phyloP scores from a whole-genome alignment of 2,113 vertebrate species.

The Bagarius yarrelli region DNA sequence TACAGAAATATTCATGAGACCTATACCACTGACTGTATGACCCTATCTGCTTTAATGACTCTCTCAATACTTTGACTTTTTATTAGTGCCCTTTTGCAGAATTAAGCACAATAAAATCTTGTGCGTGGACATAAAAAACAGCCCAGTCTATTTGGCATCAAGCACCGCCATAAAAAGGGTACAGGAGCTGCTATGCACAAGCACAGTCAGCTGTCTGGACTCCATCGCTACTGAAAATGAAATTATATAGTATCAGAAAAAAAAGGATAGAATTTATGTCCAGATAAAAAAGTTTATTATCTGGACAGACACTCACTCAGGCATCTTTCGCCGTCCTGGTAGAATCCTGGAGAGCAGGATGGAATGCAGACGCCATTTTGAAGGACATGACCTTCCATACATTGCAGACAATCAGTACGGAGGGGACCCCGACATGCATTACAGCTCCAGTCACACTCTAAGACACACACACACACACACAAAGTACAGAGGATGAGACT shows the following conservation, averaged over 20 bases:
- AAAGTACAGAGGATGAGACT: background rate
- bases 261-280: conserved; percentile 30
- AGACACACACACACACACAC: conserved; percentile 32
- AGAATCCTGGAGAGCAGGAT: conserved; percentile 75
- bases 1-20: background rate
- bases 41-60: background rate
- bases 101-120: conserved; percentile 3
- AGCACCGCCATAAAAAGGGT: conserved; percentile 29
- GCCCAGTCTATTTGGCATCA: conserved; percentile 26
- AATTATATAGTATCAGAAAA: conserved; percentile 24
- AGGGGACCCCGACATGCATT: conserved; percentile 82
- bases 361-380: conserved; percentile 80
- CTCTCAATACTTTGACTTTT: background rate
- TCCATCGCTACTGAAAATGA: background rate
- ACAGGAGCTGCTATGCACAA: background rate
- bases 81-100: background rate
- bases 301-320: conserved; percentile 75
- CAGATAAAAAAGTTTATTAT: conserved; percentile 16
- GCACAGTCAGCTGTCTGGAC: background rate
- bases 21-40: background rate
- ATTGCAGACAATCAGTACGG: conserved; percentile 86
- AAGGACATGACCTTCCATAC: conserved; percentile 85
- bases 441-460: conserved; percentile 97
- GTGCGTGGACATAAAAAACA: background rate
- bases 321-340: conserved; percentile 74